A percentile compares a stretch with the other conserved stretches of the same genome.
These are phyloP conservation scores for Agrotis ipsilon DNA, from an alignment of 2,888 invertebrate genomes.

Conservation along the genomic window DNA sequence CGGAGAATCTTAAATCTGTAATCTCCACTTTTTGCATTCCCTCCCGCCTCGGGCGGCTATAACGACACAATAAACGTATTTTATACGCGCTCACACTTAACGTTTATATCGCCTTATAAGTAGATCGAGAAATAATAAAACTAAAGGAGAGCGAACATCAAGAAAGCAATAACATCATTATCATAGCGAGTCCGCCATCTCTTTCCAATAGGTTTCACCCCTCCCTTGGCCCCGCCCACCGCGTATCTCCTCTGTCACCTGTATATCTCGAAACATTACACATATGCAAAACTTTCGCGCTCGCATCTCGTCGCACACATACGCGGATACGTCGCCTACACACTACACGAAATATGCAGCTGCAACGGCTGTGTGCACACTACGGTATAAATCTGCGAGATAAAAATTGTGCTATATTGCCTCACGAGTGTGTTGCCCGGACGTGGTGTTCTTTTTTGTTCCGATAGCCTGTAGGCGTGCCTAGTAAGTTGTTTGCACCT, in stretches of 20 bases:
- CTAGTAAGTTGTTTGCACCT: constrained; percentile 90
- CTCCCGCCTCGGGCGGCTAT: constrained; percentile 76
- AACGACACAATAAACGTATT: constrained; percentile 90
- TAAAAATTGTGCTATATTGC: constrained; percentile 90
- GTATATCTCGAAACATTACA: constrained; percentile 91
- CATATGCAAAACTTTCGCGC: constrained; percentile 91
- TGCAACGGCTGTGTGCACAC: constrained; percentile 71
- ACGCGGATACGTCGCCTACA: constrained; percentile 68
- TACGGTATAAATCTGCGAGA: constrained; percentile 88
- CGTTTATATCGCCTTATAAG: constrained; percentile 90
- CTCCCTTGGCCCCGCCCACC: constrained; percentile 88
- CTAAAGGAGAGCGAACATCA: constrained; percentile 89
- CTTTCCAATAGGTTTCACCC: constrained; percentile 90
- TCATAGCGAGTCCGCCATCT: constrained; percentile 90
- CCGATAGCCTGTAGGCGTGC: constrained; percentile 88
- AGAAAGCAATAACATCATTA: constrained; percentile 91
- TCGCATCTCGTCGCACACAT: constrained; percentile 80
- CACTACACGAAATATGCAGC: constrained; percentile 65
- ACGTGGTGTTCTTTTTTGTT: constrained; percentile 82
- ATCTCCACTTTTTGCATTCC: constrained; percentile 89
- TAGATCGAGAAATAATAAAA: constrained; percentile 91
- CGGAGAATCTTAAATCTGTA: constrained; percentile 85
- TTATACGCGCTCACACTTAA: constrained; percentile 90
- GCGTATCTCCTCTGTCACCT: constrained; percentile 90
- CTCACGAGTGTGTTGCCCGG: constrained; percentile 76